Conservation (phyloP, 2,888 invertebrate species). For the Melanotus villosus region DNA sequence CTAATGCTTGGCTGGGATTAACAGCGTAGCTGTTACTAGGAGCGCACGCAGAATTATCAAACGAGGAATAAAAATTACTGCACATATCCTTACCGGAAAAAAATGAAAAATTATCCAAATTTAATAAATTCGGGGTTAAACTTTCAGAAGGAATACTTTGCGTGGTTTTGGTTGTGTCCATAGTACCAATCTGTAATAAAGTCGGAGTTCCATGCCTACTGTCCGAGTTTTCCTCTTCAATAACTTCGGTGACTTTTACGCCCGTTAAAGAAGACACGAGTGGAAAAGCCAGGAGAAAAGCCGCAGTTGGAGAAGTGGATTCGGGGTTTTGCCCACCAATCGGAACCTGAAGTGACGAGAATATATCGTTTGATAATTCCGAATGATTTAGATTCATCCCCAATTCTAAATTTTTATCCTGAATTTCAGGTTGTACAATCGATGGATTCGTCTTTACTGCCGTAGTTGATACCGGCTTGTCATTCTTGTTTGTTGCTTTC, state of each 20-base stretch:
- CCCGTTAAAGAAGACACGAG: constrained; percentile 76
- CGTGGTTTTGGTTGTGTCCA: constrained; percentile 63
- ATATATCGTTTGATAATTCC: constrained; percentile 74
- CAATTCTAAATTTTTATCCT: constrained; percentile 45
- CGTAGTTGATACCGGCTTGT: background rate
- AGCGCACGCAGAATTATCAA: constrained; percentile 43
- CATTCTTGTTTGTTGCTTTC: no score
- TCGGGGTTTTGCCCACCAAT: constrained; percentile 72
- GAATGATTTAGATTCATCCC: constrained; percentile 65
- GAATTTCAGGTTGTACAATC: background rate
- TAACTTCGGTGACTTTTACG: constrained; percentile 70
- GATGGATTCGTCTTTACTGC: background rate
- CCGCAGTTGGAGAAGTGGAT: constrained; percentile 82
- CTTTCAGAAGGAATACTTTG: constrained; percentile 58
- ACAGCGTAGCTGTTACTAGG: background rate
- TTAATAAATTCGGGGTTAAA: constrained; percentile 63
- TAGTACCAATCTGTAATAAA: constrained; percentile 69
- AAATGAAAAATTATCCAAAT: constrained; percentile 65
- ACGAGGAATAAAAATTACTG: constrained; percentile 56
- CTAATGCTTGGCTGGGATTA: background rate
- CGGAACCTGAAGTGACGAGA: constrained; percentile 74
- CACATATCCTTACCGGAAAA: constrained; percentile 62
- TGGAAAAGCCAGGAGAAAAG: constrained; percentile 83
- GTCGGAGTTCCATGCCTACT: constrained; percentile 68
- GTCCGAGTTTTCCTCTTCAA: constrained; percentile 70